Conservation (phyloP, 2,113 vertebrate species). For the Thalassarche chlororhynchos region DNA sequence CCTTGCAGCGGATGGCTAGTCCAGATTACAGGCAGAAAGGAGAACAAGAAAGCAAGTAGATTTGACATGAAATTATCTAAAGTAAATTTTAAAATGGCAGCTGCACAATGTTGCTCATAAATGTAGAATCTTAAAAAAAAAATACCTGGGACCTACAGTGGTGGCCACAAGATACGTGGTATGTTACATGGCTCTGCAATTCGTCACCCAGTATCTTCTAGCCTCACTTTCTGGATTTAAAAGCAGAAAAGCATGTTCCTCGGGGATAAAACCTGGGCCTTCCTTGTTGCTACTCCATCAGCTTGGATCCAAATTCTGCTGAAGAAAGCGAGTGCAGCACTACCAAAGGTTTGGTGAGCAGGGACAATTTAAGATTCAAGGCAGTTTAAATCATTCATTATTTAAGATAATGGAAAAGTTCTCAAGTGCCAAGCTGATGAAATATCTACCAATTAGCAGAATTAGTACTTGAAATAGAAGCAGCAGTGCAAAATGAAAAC, state of each 20-base stretch:
- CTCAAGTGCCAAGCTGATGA: constrained; percentile 64
- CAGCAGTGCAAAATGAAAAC: constrained; percentile 15
- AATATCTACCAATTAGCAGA: constrained; percentile 65
- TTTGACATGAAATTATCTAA: not conserved
- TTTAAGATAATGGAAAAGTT: constrained; percentile 67
- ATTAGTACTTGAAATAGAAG: constrained; percentile 58
- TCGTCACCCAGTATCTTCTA: not conserved
- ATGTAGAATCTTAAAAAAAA: not conserved
- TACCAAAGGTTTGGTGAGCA: constrained; percentile 18
- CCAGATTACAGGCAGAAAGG: not conserved
- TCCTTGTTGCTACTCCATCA: constrained; percentile 1
- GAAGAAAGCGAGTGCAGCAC: not conserved
- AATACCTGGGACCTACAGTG: constrained; percentile 43
- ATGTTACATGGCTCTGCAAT: constrained; percentile 1
- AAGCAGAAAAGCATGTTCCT: not conserved
- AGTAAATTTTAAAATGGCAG: not conserved
- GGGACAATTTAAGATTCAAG: constrained; percentile 52
- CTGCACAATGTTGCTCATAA: not conserved
- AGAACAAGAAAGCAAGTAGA: not conserved
- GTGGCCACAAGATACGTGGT: not conserved
- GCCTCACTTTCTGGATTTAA: not conserved
- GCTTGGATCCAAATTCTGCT: constrained; percentile 11
- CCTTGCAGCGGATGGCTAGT: not conserved
- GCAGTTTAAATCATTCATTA: constrained; percentile 65
- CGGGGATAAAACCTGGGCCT: not conserved